phyloP scores from a whole-genome alignment of 1,140 invertebrate genomes.

The Cyrtorhinus lividipennis region DNA sequence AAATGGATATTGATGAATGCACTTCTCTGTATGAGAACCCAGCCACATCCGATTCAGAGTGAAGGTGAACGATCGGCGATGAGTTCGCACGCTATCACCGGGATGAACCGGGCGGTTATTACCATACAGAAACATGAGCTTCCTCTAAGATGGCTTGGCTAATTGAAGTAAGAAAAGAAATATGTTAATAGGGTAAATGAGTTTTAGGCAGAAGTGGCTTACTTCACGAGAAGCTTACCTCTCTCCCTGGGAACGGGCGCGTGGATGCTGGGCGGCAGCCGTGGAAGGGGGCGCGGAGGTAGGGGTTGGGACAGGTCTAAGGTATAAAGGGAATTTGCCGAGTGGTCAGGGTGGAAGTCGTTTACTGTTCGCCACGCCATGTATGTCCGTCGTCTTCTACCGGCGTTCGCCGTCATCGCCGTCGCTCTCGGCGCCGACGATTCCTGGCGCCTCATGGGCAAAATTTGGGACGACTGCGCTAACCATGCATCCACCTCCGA shows the following conservation, averaged over 20 bases:
- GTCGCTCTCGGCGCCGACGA: background rate
- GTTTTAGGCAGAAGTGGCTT: background rate
- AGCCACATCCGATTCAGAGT: no score
- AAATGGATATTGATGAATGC: no score
- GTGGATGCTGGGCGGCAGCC: background rate
- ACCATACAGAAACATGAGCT: no score
- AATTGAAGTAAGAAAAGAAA: background rate
- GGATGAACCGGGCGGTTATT: no score
- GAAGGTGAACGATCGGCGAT: no score
- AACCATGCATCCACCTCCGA: conserved; percentile 33
- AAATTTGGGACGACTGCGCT: conserved; percentile 54
- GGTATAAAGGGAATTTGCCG: background rate
- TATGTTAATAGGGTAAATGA: background rate
- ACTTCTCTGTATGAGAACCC: no score
- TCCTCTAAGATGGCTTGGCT: no score
- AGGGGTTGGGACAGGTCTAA: background rate
- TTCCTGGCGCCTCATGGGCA: conserved; percentile 29
- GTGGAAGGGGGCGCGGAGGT: background rate
- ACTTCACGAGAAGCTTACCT: background rate
- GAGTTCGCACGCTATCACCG: no score
- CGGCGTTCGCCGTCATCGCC: background rate
- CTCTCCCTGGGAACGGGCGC: background rate
- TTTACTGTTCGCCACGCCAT: background rate
- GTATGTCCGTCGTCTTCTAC: background rate
- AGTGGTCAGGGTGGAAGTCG: background rate